Evolutionary conservation across 2,888 invertebrate genomes (phyloP), one percentile per base, ranked within the genome.

Genomic region (Ctenicera cuprea): DNA sequence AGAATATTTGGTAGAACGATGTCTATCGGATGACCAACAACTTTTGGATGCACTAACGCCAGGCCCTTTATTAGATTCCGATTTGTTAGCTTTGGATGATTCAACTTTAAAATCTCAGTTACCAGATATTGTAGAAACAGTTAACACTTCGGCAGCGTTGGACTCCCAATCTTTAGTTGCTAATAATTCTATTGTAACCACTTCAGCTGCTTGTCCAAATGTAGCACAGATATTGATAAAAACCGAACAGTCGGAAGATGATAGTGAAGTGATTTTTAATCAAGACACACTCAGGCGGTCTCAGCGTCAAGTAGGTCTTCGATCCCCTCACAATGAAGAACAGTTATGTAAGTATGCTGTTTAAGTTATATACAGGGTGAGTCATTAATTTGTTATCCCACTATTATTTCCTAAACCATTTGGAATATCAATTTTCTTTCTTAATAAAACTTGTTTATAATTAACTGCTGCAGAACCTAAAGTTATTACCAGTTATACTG

Each of bases 1-100:
- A 62, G 77, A 80, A 69, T 82, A 86, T 69, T 76, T 86, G 57
- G 86, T 86, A 3, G 85, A 85, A 68, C 79, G 81, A 30, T 85
- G 85, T 77, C 77, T 86, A 30, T 74, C 79, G 4, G 84, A 86
- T 74, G 85, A 86, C 61, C 83, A 86, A 41, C 84, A 85, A 71
- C 80, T 87, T 65, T 79, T 85, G 52, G 83, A 84, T 75, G 79
- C 82, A 26, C 74, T 86, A 65, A 81, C 83, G 9, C 80, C 85
- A 8, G 82, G 83, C 74, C 82, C 84, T n/a, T 67, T 84, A n/a
- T 57, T 79, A 57, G 78, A 79, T 54, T 66, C 79, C 1, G 80
- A 86, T 71, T 79, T 86, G n/a, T 79, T 86, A 61, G 76, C 84
- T 7, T 77, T 86, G 41, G 86, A 86, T 78, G 86, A 85, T 30